A percentile compares a stretch with the other conserved stretches of the same genome.
Conservation (phyloP, 1,140 invertebrate genomes). For the Formica exsecta region DNA sequence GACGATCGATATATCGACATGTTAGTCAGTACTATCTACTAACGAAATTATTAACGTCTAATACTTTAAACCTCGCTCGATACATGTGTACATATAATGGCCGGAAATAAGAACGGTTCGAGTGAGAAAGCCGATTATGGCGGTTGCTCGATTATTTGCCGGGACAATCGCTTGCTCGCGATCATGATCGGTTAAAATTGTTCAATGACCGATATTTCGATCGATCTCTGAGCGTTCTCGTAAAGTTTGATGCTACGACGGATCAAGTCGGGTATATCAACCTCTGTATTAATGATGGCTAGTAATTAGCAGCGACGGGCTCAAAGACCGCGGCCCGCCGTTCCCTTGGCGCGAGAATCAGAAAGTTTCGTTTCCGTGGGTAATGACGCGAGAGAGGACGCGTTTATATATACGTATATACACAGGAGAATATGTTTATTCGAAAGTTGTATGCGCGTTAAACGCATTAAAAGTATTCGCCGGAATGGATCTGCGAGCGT, state of each 20-base stretch:
- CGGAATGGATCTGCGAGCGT: constrained; percentile 25
- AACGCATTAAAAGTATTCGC: constrained; percentile 55
- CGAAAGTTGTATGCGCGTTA: constrained; percentile 38
- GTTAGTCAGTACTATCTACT: constrained; percentile 3
- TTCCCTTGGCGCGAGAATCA: constrained; percentile 45
- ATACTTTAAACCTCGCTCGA: constrained; percentile 30
- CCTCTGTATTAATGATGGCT: constrained; percentile 51
- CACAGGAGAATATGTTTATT: constrained; percentile 52
- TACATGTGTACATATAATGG: neutral
- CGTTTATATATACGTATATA: neutral
- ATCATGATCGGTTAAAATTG: neutral
- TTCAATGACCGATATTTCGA: neutral
- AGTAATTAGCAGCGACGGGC: constrained; percentile 38
- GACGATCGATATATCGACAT: constrained; percentile 25
- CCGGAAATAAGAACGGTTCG: neutral
- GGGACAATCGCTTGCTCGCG: neutral
- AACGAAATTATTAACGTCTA: constrained; percentile 44
- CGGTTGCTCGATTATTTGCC: neutral
- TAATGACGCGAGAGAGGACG: constrained; percentile 41
- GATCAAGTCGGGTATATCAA: too few species aligned
- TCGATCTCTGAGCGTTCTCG: neutral
- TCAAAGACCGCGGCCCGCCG: constrained; percentile 25
- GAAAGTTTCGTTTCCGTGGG: constrained; percentile 52
- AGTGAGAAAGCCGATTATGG: neutral
- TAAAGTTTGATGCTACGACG: neutral